Evolutionary conservation across 2,888 invertebrate genomes (phyloP), one percentile per base, ranked within the genome.

Genomic region (Yponomeuta evonymella): DNA sequence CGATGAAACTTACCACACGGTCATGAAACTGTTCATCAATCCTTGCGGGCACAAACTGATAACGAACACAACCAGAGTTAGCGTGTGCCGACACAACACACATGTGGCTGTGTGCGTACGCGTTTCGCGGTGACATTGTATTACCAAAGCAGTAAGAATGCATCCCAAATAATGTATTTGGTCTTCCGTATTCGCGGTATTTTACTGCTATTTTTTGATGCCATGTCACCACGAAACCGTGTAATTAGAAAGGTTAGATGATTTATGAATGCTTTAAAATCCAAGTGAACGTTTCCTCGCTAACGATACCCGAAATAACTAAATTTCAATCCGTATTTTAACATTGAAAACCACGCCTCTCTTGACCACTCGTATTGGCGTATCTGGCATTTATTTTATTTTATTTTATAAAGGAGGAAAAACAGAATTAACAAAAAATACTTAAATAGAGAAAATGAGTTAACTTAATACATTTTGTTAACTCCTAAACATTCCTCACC

Each of bases 11-110:
- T 95, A 96, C 96, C 96, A 96, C 90, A 96, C 95, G 90, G 95
- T 95, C 95, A 96, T 95, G 95, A 96, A 96, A 94, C 95, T 96
- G 95, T 96, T 96, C 95, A 96, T 95, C 94, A 96, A 94, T 95
- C 96, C 96, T 94, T 95, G 96, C 91, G 95, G 95, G 95, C 95
- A 95, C 93, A 95, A 94, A 95, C 95, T 95, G 94, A 94, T 94
- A 93, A 94, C 93, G 93, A 93, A 94, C 92, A 94, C 88, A 92
- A 92, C 90, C 89, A 88, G 79, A 80, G 90, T 92, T 92, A 92
- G 79, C 78, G 75, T 76, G 79, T 69, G 71, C 70, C 70, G 67
- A 15, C 70, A 72, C 72, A 71, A 72, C 73, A 73, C 79, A 84
- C 83, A 82, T 81, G 82, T 80, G 81, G 81, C 81, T 79, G 84